phyloP scores from a whole-genome alignment of 1,140 invertebrate genomes.

The Stegodyphus mimosarum region DNA sequence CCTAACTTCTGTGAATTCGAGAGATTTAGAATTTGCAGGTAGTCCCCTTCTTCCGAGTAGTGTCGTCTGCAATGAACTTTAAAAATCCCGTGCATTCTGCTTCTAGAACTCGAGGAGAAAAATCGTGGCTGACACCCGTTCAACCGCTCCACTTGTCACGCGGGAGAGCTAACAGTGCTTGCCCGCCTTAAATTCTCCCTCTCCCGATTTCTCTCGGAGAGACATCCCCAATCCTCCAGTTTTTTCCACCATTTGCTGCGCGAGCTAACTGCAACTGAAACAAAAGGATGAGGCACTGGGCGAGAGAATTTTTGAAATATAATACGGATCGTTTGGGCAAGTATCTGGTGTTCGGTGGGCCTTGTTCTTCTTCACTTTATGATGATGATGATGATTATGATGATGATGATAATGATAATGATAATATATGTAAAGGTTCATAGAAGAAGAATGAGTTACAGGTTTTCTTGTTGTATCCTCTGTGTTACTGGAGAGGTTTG shows the following conservation, averaged over 20 bases:
- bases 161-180: conserved; percentile 15
- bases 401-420: conserved; percentile 19
- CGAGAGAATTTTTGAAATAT: conserved; percentile 21
- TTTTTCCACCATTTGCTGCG: conserved; percentile 25
- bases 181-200: conserved; percentile 46
- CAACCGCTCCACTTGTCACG: conserved; percentile 50
- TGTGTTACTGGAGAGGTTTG: too few relatives aligned
- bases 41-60: neutral
- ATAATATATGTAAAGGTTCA: conserved; percentile 33
- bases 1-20: too few relatives aligned
- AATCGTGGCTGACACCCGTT: conserved; percentile 52
- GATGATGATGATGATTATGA: conserved; percentile 41
- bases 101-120: neutral
- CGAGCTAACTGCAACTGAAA: neutral
- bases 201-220: conserved; percentile 36
- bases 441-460: conserved; percentile 3
- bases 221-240: conserved; percentile 5
- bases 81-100: conserved; percentile 37
- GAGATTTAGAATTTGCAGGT: neutral
- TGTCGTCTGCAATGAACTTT: conserved; percentile 35
- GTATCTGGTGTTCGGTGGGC: conserved; percentile 25
- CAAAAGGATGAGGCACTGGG: conserved; percentile 26
- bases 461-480: too few relatives aligned
- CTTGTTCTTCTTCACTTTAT: neutral
- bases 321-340: conserved; percentile 32